Evolutionary conservation across 2,888 invertebrate species (phyloP), one percentile per base, ranked within the genome.

Genomic region (Dorcus parallelipipedus): DNA sequence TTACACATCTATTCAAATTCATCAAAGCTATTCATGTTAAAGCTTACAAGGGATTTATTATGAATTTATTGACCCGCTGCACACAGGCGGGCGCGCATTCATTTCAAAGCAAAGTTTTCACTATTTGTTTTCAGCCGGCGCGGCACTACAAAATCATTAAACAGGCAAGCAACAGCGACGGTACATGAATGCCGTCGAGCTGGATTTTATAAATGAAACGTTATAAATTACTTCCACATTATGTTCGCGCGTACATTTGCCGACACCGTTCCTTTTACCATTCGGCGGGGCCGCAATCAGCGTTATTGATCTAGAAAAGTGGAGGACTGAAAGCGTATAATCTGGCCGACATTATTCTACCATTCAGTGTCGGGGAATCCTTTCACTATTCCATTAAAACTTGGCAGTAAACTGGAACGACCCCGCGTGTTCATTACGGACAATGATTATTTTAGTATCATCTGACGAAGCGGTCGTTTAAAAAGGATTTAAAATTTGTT

Each of bases 241-340:
- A 42, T 42, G 26, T 42, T 14, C 42, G 14, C 45, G 45, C 17
- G 45, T 20, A 20, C 45, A 23, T 45, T 45, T 45, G 45, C 23
- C 26, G 45, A 9, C 45, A 23, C 45, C 14, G 17, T 45, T 45
- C 41, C 9, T 33, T 45, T 9, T 23, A 45, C 17, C 45, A 45
- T 45, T 45, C 23, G 45, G 26, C 23, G 23, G 23, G 45, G 45
- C 23, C 23, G 45, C 45, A 45, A 45, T 45, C 45, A 45, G 45
- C 45, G 45, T 45, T 45, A 45, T 45, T 45, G 45, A 45, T 45
- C 45, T 45, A 33, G 45, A 20, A 45, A 45, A 45, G 45, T 20
- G 45, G 17, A 9, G 23, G 17, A 45, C 45, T 45, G 23, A 45
- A 45, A 45, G 45, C 45, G 8, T 45, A 45, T 45, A 45, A 45